A percentile compares a stretch with the other conserved stretches of the same genome.
Conservation (phyloP, 37 sponge, comb jelly and placozoan species). For the Agelas oroides region DNA sequence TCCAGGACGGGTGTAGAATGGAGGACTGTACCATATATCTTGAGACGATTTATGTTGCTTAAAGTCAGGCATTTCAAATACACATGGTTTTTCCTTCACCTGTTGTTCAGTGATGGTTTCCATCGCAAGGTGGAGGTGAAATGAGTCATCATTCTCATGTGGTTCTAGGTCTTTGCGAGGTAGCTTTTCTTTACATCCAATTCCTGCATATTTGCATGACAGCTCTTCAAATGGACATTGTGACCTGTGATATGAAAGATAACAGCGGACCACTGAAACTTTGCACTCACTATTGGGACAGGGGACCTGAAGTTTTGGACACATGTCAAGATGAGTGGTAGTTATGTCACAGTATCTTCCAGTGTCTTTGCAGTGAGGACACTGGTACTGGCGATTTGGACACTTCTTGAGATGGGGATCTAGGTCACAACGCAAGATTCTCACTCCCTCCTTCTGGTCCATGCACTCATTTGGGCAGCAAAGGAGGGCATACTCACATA, state of each 20-base stretch:
- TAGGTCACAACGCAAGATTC: conserved; percentile 15
- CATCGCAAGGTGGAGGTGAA: conserved; percentile 16
- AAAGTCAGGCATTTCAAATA: not conserved
- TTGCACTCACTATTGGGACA: conserved; percentile 33
- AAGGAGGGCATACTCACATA: conserved; percentile 18
- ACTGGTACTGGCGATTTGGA: conserved; percentile 32
- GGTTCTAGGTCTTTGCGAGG: not conserved
- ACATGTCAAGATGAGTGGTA: conserved; percentile 17
- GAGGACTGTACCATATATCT: conserved; percentile 1
- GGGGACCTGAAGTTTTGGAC: conserved; percentile 6
- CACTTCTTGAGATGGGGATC: conserved; percentile 18
- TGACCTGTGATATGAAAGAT: not conserved
- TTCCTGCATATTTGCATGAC: conserved; percentile 11
- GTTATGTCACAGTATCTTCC: conserved; percentile 25
- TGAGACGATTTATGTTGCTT: not conserved
- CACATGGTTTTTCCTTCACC: not conserved
- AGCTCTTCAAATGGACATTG: conserved; percentile 16
- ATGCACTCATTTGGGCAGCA: conserved; percentile 40
- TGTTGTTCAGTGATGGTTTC: conserved; percentile 24
- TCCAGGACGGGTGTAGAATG: conserved; percentile 5
- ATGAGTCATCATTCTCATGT: conserved; percentile 13
- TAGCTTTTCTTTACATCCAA: conserved; percentile 19
- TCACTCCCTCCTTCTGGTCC: too few relatives aligned
- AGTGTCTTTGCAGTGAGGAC: conserved; percentile 44
- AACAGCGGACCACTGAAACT: not conserved